Conservation (phyloP, 1,140 invertebrate genomes). For the Portunus trituberculatus region DNA sequence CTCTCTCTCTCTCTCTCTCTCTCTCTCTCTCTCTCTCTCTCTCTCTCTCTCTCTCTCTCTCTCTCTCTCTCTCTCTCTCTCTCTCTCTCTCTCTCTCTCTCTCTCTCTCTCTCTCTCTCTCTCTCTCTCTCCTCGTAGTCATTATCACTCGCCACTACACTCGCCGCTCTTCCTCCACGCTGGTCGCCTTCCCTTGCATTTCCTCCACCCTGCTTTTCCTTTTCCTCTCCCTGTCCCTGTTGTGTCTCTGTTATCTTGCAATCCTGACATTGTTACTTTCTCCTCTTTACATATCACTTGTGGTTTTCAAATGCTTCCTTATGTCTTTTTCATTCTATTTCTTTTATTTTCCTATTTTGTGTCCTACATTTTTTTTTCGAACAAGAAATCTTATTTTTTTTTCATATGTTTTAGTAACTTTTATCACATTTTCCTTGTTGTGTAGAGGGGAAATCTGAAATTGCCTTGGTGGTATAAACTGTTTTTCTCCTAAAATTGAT, state of each 20-base stretch:
- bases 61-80: slow-evolving; percentile 28
- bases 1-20: not conserved
- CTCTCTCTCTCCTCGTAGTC: not conserved
- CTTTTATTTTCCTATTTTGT: not conserved
- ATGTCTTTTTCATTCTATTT: not conserved
- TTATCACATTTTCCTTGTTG: not conserved
- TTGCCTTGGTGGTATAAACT: not conserved
- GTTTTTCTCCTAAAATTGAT: not conserved
- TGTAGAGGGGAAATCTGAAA: not conserved
- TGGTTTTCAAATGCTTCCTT: not conserved
- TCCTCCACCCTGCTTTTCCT: not conserved
- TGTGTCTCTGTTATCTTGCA: too few relatives aligned
- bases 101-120: not conserved
- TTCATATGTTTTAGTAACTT: too few relatives aligned
- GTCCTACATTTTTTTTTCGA: not conserved
- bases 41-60: slow-evolving; percentile 44
- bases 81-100: slow-evolving; percentile 37
- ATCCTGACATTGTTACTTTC: not conserved
- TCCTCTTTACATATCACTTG: not conserved
- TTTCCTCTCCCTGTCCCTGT: not conserved
- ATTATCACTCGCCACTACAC: not conserved
- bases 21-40: slow-evolving; percentile 40
- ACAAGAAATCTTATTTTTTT: not conserved
- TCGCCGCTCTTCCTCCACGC: not conserved
- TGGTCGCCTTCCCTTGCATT: not conserved